phyloP scores from a whole-genome alignment of 2,113 vertebrate genomes.

The Pedetes capensis region DNA sequence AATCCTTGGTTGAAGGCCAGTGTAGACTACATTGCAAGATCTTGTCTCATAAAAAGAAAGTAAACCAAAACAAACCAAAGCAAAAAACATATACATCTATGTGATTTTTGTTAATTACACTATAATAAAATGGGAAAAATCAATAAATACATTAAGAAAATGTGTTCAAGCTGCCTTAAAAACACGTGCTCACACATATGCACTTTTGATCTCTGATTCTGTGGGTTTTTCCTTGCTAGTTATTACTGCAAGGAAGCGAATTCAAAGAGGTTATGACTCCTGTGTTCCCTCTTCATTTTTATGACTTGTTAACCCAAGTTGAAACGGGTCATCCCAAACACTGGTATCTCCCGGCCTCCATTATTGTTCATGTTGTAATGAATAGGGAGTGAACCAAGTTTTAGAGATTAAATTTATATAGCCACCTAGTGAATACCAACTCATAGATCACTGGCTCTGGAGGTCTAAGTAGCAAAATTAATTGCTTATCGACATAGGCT shows the following conservation, averaged over 20 bases:
- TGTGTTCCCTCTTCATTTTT: constrained; percentile 49
- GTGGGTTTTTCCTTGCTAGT: background rate
- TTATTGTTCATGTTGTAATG: constrained; percentile 74
- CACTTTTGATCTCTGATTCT: background rate
- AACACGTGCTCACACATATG: background rate
- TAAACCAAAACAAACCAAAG: too few species aligned
- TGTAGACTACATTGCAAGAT: too few species aligned
- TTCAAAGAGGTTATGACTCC: constrained; percentile 36
- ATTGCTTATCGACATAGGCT: constrained; percentile 67
- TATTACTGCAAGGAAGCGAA: background rate
- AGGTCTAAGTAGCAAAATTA: constrained; percentile 64
- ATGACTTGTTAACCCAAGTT: constrained; percentile 20
- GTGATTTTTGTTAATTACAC: background rate
- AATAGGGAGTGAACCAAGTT: constrained; percentile 62
- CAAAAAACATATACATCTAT: too few species aligned
- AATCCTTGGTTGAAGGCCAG: too few species aligned
- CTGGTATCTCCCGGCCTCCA: constrained; percentile 48
- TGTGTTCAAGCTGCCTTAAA: background rate
- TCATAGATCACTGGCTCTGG: constrained; percentile 75
- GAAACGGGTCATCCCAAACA: constrained; percentile 55
- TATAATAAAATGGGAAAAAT: background rate
- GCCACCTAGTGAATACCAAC: constrained; percentile 71
- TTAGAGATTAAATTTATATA: constrained; percentile 75
- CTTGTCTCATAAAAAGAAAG: too few species aligned
- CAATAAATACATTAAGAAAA: background rate